Base-by-base conservation (phyloP, 2,797 vertebrate species). In the Staurois parvus region DNA sequence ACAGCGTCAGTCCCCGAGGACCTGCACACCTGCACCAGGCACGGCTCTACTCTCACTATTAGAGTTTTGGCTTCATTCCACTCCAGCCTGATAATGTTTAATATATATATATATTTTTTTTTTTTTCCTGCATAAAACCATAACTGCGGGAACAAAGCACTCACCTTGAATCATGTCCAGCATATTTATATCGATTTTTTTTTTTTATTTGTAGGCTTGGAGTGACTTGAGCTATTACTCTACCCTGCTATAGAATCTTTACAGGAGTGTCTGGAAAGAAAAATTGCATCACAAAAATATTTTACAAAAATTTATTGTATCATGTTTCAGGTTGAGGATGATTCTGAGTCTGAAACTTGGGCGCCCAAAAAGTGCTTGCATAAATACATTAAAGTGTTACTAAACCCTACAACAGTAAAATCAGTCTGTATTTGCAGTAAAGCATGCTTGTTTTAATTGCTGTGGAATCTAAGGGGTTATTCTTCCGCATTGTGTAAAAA, bases 161-260 rank as follows among this genome's bases (percentile, higher is more conserved):
- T 68, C 74, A 29, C 30, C 45, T 69, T 76, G 81, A 52, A 68
- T 76, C 48, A 17, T 0, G 21, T 76, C 81, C 70, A 66, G 73
- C 64, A 45, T 68, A 12, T 70, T 69, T 59, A 72, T 72, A 19
- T 21, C 9, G 67, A 0, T 21, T 32, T 80, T 12, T 21, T 32
- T 80, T 12, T 42, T 70, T 68, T 72, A 40, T 72, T 21, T 26
- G 34, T 72, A 72, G 24, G 24, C 48, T 70, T 24, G 21, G n/a
- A 32, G 45, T 13, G 12, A 28, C 48, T n/a, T 66, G 9, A 12
- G 40, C 64, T 48, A 79, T 79, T 68, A 79, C 45, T 78, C 59
- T 24, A 10, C 37, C 37, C 26, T 5, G 11, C 17, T 40, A 59
- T 15, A 45, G 76, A 26, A 68, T 79, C 10, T 79, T 79, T 79